Conservation (phyloP, 2,888 invertebrate genomes). For the Cheilosia urbana region DNA sequence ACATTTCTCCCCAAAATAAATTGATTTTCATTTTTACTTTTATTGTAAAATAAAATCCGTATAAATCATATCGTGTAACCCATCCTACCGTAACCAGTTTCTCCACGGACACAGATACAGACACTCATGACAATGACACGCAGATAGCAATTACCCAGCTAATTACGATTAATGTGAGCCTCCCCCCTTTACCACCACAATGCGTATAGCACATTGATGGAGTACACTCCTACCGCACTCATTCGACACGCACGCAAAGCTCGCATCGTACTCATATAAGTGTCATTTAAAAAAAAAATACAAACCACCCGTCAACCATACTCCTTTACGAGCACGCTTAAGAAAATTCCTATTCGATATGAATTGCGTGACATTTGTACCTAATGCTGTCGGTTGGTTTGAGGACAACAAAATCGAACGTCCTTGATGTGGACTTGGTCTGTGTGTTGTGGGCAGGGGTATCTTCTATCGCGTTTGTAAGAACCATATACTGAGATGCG, state of each 20-base stretch:
- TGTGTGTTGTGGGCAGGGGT: not conserved
- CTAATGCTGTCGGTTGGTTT: slow-evolving; percentile 42
- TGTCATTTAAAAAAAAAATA: not conserved
- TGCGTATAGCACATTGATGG: slow-evolving; percentile 32
- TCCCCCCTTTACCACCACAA: not conserved
- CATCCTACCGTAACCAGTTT: not conserved
- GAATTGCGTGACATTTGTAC: slow-evolving; percentile 67
- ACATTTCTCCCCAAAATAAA: slow-evolving; percentile 6
- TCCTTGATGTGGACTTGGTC: slow-evolving; percentile 40
- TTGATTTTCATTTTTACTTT: slow-evolving; percentile 16
- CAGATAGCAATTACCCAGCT: slow-evolving; percentile 65
- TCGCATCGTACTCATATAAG: slow-evolving; percentile 33
- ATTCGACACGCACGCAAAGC: slow-evolving; percentile 28
- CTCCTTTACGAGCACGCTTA: not conserved
- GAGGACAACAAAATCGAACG: slow-evolving; percentile 35
- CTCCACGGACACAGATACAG: not conserved
- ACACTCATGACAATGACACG: slow-evolving; percentile 12
- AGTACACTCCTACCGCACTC: slow-evolving; percentile 23
- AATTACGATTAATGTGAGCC: slow-evolving; percentile 62
- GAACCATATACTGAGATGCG: not conserved
- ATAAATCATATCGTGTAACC: not conserved
- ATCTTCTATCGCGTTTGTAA: not conserved
- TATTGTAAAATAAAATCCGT: not conserved
- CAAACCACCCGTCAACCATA: no score
- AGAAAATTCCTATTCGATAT: slow-evolving; percentile 60